Percentiles rank a stretch among this genome's conserved stretches.
Conservation (phyloP, 1,140 invertebrate genomes). For the Diuraphis noxia region DNA sequence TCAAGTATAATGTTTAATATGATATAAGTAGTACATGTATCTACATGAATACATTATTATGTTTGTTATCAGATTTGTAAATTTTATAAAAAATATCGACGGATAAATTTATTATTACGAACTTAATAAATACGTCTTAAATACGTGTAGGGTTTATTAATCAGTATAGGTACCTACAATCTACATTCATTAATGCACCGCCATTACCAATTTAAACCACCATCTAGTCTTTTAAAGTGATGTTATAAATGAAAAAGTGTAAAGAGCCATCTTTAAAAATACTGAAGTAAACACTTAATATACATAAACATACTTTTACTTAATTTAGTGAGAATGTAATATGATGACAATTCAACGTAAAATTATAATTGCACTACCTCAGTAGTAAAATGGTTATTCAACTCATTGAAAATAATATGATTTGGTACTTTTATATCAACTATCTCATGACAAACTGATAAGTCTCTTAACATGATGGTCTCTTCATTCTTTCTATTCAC, state of each 20-base stretch:
- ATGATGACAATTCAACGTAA: background rate
- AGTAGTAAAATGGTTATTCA: background rate
- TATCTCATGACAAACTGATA: background rate
- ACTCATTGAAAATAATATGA: background rate
- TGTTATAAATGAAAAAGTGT: background rate
- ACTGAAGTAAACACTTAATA: background rate
- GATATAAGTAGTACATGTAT: background rate
- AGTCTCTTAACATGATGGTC: background rate
- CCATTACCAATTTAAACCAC: background rate
- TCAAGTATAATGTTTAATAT: background rate
- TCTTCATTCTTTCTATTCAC: background rate
- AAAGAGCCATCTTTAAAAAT: background rate
- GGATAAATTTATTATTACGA: too few species aligned
- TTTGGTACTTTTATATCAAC: background rate
- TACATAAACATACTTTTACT: background rate
- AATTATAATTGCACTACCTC: background rate
- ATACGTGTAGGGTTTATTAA: background rate
- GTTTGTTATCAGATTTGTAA: background rate
- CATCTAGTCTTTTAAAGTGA: background rate
- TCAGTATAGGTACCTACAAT: too few species aligned
- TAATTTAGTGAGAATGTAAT: background rate
- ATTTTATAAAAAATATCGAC: background rate
- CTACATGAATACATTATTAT: background rate
- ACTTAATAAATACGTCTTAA: background rate
- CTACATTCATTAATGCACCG: background rate